Percentiles rank a stretch among this genome's conserved stretches.
These are phyloP conservation scores for Hyperoplus lanceolatus DNA, from an alignment of 2,797 vertebrate genomes.

Conservation along the genomic window DNA sequence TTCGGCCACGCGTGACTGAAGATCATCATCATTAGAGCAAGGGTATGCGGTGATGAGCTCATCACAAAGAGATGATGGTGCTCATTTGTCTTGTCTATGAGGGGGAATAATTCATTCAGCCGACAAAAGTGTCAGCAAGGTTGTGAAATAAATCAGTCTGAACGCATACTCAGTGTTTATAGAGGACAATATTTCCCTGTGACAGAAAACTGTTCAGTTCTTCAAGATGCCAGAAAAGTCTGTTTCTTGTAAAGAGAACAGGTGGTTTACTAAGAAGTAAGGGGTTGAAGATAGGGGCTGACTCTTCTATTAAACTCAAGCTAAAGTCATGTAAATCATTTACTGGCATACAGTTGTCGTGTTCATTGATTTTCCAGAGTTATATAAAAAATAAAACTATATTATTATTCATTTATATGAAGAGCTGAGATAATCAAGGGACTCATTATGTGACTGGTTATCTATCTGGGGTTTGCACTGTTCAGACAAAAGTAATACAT, in stretches of 20 bases:
- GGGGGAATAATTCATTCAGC: slow-evolving; percentile 40
- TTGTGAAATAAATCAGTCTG: slow-evolving; percentile 7
- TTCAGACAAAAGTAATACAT: too few species aligned
- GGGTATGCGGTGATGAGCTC: slow-evolving; percentile 69
- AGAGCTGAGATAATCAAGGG: neutral
- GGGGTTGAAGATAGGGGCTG: neutral
- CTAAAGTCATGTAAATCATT: neutral
- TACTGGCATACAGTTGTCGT: neutral
- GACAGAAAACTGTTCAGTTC: neutral
- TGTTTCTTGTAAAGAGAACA: neutral
- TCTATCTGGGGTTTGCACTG: too few species aligned
- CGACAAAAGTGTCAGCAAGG: slow-evolving; percentile 16
- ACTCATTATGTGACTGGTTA: neutral
- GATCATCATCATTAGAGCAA: slow-evolving; percentile 75
- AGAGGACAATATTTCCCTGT: neutral
- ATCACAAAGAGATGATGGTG: slow-evolving; percentile 55
- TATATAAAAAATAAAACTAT: neutral
- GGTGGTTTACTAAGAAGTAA: neutral
- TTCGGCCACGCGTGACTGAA: slow-evolving; percentile 72
- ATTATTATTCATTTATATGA: neutral
- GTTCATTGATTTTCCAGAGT: neutral
- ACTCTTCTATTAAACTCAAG: neutral
- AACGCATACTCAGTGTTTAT: slow-evolving; percentile 3
- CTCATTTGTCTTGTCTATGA: slow-evolving; percentile 73
- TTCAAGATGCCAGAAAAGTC: neutral